Base-by-base conservation (phyloP, 92 coral and sea anemone genomes). In the Phenganax stokvisi region DNA sequence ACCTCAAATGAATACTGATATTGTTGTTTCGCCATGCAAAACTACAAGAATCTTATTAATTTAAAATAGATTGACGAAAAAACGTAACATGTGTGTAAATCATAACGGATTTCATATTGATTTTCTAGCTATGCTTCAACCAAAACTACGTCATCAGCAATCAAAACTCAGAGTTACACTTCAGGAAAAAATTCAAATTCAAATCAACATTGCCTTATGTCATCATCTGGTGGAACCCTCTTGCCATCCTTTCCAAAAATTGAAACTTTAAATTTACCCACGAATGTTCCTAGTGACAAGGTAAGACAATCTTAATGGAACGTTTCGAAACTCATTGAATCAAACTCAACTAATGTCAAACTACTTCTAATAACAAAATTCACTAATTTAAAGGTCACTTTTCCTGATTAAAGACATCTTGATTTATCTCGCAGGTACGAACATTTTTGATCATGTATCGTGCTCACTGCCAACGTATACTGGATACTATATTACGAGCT, bases 361-460 rank as follows among this genome's bases (percentile, higher is more conserved):
- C 7, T 7, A 17, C 5, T 6, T 0, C 67, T 8, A 30, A 17
- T 28, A 29, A 68, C 31, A 30, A 68, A 29, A 1, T 68, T 3
- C n/a, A 1, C 47, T 37, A 37, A 37, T 37, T 37, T 37, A 37
- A 1, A 1, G 17, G 6, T 9, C 63, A 76, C 71, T 10, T 9
- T 10, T 7, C 9, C 66, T 67, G 28, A 9, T 56, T 8, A 51
- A 27, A 11, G 25, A 2, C 28, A 16, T 57, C 29, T 54, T 44
- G 15, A 25, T 64, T 52, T 72, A 20, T 72, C 76, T 20, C 52
- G 8, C 60, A 96, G 99, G 99, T 91, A 8, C 92, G 92, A 85
- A 96, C 99, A 28, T 96, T 94, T 73, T 92, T 94, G 12, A 94
- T 94, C 85, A 92, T 96, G 99, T 96, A 96, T 87, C 82, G 99